Percentiles rank a stretch among this genome's conserved stretches.
These are phyloP conservation scores for Adineta ricciae DNA, from an alignment of 2,888 invertebrate genomes.

Conservation along the genomic window DNA sequence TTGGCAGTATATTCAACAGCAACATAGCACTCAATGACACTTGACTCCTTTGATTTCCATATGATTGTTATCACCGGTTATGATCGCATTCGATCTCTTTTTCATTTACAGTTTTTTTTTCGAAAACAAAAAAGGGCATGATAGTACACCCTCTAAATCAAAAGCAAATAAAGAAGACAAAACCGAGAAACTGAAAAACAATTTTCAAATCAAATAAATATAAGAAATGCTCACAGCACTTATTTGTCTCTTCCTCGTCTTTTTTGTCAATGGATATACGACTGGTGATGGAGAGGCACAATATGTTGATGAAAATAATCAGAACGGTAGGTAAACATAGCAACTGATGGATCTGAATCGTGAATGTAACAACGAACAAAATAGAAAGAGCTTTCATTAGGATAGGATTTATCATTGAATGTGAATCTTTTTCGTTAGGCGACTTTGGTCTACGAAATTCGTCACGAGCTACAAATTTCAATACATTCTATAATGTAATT, in stretches of 20 bases:
- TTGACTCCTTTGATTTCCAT: not conserved
- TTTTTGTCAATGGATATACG: not conserved
- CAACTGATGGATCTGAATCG: not conserved
- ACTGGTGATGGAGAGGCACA: not conserved
- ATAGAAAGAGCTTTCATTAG: too few relatives aligned
- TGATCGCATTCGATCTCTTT: not conserved
- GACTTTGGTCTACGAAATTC: too few relatives aligned
- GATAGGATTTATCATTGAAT: too few relatives aligned
- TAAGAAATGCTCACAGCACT: not conserved
- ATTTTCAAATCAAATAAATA: not conserved
- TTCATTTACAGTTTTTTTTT: not conserved
- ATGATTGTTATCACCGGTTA: not conserved
- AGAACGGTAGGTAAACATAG: not conserved
- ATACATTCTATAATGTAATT: slow-evolving; percentile 10
- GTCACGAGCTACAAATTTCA: not conserved
- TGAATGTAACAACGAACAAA: too few relatives aligned
- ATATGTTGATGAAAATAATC: not conserved
- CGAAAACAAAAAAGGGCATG: not conserved
- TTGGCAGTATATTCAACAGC: slow-evolving; percentile 26
- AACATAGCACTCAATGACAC: not conserved
- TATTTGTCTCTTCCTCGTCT: not conserved
- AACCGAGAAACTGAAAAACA: too few relatives aligned
- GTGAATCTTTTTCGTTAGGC: too few relatives aligned
- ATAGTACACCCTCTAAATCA: too few relatives aligned
- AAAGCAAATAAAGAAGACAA: too few relatives aligned